Base-by-base conservation (phyloP, 2,888 invertebrate genomes). In the Branchellion lobata region DNA sequence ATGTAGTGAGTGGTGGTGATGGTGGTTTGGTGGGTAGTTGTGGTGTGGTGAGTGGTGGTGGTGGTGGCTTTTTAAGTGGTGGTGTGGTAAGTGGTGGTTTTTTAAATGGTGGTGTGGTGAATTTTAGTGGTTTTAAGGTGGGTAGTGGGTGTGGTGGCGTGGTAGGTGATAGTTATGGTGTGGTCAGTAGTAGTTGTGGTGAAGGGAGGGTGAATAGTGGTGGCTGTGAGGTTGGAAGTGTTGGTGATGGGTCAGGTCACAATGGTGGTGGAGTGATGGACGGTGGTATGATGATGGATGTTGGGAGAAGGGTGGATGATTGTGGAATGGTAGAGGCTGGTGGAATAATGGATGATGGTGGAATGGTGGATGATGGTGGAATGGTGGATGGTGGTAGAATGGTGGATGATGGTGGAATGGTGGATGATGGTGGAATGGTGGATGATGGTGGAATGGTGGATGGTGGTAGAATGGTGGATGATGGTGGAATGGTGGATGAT, bases 281-380 rank as follows among this genome's bases (percentile, higher is more conserved):
- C 8, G 18, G 8, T n/a, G n/a, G n/a, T n/a, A n/a, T n/a, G n/a
- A n/a, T n/a, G n/a, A n/a, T n/a, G n/a, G n/a, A n/a, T n/a, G n/a
- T n/a, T n/a, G n/a, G n/a, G n/a, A n/a, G n/a, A n/a, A 47, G 8
- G 8, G 47, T 47, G 47, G 47, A 47, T 47, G 47, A n/a, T n/a
- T n/a, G 8, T 47, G 47, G 8, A 18, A 47, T 47, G 18, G 47
- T 47, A 14, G 47, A 8, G 47, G 18, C 18, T 47, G 47, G 8
- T 47, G 47, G 8, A 47, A 47, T 47, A 14, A 18, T 47, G 73
- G 78, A 78, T 78, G 33, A 78, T 72, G 34, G 34, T 33, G 34
- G 1, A 2, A 18, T 1, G 29, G 2, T 33, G 29, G 11, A 72
- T 72, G 34, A 72, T 65, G 11, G 11, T 65, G 65, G 11, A 14